Percentiles rank a stretch among this genome's conserved stretches.
phyloP scores from a whole-genome alignment of 2,888 invertebrate species.

The Euzophera pinguis region DNA sequence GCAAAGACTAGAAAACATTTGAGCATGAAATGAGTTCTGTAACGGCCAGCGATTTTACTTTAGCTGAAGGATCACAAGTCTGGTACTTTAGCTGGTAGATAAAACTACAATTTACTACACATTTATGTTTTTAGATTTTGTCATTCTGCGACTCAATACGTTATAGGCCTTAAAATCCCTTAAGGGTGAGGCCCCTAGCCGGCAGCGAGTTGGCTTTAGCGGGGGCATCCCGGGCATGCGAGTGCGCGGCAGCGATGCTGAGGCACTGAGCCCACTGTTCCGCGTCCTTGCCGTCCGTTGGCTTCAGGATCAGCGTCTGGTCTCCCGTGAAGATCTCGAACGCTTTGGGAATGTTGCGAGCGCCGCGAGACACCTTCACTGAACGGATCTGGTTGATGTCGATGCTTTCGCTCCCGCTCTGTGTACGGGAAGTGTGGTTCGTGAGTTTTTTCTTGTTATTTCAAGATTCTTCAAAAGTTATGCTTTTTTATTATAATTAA shows the following conservation, averaged over 20 bases:
- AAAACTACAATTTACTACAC: no score
- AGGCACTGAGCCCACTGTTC: slow-evolving; percentile 98
- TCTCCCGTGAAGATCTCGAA: slow-evolving; percentile 98
- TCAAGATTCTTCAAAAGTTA: no score
- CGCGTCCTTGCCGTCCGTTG: slow-evolving; percentile 95
- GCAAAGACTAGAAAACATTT: no score
- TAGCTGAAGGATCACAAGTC: no score
- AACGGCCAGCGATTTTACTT: no score
- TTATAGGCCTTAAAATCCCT: slow-evolving; percentile 69
- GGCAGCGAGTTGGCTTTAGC: slow-evolving; percentile 75
- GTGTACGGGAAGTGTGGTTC: slow-evolving; percentile 15
- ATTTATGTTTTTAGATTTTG: no score
- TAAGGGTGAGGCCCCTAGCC: slow-evolving; percentile 69
- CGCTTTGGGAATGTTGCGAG: slow-evolving; percentile 95
- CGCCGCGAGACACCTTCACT: slow-evolving; percentile 95
- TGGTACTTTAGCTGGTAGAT: no score
- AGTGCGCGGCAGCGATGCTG: slow-evolving; percentile 95
- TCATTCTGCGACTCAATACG: no score
- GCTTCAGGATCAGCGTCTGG: slow-evolving; percentile 95
- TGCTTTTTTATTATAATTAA: no score
- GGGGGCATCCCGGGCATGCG: slow-evolving; percentile 82
- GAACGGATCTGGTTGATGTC: slow-evolving; percentile 96
- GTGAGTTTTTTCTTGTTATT: no score
- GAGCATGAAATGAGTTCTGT: no score
- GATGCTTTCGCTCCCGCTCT: slow-evolving; percentile 92